Conservation (phyloP, 2,888 invertebrate species). For the Kuschelorhynchus macadamiae region DNA sequence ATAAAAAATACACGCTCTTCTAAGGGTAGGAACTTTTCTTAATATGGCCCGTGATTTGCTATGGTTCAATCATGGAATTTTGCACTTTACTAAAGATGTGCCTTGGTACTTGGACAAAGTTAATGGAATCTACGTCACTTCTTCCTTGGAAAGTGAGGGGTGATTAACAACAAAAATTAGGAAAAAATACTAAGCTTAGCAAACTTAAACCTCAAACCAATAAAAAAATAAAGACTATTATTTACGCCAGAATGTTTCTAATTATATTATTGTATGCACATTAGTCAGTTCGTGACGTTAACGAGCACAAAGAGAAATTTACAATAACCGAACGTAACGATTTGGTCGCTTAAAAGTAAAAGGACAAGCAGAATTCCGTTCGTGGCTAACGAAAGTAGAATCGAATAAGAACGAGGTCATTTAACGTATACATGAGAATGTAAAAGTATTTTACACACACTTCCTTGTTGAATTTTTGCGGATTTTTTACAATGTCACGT, state of each 20-base stretch:
- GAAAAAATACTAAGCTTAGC: too few relatives aligned
- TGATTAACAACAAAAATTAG: too few relatives aligned
- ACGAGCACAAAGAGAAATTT: constrained; percentile 18
- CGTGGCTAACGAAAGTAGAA: constrained; percentile 45
- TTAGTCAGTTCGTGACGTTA: not conserved
- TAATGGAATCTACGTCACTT: too few relatives aligned
- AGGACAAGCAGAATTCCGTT: constrained; percentile 43
- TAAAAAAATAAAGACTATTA: not conserved
- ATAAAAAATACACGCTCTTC: too few relatives aligned
- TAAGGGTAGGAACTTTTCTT: too few relatives aligned
- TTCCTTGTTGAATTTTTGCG: constrained; percentile 28
- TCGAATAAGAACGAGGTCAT: constrained; percentile 45
- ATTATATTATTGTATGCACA: not conserved
- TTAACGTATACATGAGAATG: constrained; percentile 32
- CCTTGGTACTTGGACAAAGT: too few relatives aligned
- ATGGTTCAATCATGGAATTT: too few relatives aligned
- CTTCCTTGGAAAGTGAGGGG: too few relatives aligned
- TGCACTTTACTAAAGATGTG: too few relatives aligned
- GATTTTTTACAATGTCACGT: constrained; percentile 41
- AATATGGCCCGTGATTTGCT: too few relatives aligned
- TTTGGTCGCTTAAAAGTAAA: constrained; percentile 43
- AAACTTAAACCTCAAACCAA: too few relatives aligned
- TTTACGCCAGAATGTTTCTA: constrained; percentile 3
- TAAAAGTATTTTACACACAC: constrained; percentile 37
- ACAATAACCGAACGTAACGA: constrained; percentile 23